These are phyloP conservation scores for Colinus virginianus DNA, from an alignment of 2,113 vertebrate genomes.

Conservation along the genomic window DNA sequence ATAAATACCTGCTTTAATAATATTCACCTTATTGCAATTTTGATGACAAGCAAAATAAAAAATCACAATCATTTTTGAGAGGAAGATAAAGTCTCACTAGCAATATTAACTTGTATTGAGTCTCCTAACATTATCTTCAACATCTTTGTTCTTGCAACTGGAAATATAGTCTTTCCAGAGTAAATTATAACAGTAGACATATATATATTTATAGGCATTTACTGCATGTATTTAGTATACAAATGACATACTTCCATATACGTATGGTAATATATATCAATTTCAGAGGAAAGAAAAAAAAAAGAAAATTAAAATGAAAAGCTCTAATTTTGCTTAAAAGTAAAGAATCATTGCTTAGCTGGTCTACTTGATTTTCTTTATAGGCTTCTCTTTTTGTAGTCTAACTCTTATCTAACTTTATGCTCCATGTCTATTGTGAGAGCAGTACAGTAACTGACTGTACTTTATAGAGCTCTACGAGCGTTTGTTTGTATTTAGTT, in stretches of 20 bases:
- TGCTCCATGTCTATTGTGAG: not conserved
- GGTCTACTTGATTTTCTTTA: not conserved
- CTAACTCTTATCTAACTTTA: not conserved
- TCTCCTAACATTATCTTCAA: not conserved
- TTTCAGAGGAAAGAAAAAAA: not conserved
- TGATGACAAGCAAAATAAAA: not conserved
- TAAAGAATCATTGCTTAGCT: not conserved
- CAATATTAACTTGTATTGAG: not conserved
- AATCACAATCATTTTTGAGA: not conserved
- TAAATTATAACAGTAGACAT: not conserved
- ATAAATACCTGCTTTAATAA: not conserved
- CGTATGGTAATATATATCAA: not conserved
- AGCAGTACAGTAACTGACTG: not conserved
- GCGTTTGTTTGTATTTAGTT: not conserved
- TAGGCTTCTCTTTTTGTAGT: not conserved
- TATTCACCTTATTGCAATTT: not conserved
- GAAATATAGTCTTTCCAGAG: not conserved
- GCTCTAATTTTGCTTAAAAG: not conserved
- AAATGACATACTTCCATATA: not conserved
- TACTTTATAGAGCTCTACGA: too few relatives aligned
- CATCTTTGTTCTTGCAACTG: not conserved
- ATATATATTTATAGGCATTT: not conserved
- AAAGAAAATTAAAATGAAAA: too few relatives aligned
- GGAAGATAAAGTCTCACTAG: not conserved
- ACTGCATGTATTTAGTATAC: not conserved